Conservation (phyloP, 2,888 invertebrate species). For the Aphidoletes aphidimyza region DNA sequence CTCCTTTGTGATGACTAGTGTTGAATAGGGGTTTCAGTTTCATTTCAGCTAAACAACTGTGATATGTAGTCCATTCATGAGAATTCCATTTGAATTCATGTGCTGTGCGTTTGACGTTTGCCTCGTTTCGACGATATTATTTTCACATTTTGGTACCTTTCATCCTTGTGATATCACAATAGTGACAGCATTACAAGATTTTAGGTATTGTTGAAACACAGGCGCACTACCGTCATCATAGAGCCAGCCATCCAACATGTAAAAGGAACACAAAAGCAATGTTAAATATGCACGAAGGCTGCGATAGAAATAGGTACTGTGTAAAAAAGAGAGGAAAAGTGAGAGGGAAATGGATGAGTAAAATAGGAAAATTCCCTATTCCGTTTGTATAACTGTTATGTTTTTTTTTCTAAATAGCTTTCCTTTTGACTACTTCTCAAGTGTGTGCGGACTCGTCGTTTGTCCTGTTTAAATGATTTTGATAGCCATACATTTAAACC, state of each 20-base stretch:
- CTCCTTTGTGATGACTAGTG: not conserved
- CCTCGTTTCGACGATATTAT: not conserved
- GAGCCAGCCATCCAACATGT: too few species aligned
- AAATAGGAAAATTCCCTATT: not conserved
- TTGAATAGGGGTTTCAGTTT: too few species aligned
- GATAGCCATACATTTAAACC: not conserved
- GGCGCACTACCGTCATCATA: not conserved
- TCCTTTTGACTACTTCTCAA: not conserved
- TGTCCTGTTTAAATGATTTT: not conserved
- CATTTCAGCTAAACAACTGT: too few species aligned
- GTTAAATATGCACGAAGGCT: not conserved
- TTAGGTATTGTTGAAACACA: too few species aligned
- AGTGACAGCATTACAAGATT: too few species aligned
- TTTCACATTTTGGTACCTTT: not conserved
- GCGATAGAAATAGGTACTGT: too few species aligned
- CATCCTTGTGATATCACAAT: not conserved
- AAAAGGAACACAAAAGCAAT: not conserved
- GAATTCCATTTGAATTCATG: not conserved
- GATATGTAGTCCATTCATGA: not conserved
- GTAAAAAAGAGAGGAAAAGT: too few species aligned
- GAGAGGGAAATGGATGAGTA: not conserved
- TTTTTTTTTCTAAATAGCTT: not conserved
- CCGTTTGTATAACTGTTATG: not conserved
- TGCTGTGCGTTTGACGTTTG: not conserved
- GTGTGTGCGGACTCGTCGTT: not conserved